Evolutionary conservation across 2,113 vertebrate genomes (phyloP).

Genomic region (Chloroceryle aenea): DNA sequence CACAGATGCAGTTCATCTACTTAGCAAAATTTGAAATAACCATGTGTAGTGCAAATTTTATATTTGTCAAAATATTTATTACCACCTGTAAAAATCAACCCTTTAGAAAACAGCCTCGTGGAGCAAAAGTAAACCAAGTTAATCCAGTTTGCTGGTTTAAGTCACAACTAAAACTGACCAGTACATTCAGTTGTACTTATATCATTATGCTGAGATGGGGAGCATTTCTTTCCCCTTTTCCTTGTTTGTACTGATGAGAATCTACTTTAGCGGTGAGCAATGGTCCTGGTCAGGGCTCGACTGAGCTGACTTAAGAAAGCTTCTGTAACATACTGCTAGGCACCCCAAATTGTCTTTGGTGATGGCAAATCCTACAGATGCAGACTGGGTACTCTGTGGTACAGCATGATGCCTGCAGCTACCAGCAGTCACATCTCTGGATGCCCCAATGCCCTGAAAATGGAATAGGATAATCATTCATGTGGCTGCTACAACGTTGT

Average conservation of each 20-base stretch:
- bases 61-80: conserved; percentile 1
- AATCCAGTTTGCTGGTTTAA: not conserved
- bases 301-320: not conserved
- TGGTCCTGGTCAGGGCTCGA: not conserved
- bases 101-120: not conserved
- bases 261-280: not conserved
- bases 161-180: not conserved
- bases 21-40: not conserved
- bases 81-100: not conserved
- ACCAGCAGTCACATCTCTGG: not conserved
- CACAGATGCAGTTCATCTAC: not conserved
- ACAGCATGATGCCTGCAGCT: not conserved
- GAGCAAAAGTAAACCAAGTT: not conserved
- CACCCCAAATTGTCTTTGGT: not conserved
- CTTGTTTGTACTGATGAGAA: not conserved
- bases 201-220: not conserved
- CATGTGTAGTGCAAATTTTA: not conserved
- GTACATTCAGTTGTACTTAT: not conserved
- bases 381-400: rapidly evolving
- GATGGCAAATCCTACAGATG: not conserved
- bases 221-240: not conserved
- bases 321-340: not conserved
- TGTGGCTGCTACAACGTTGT: not conserved
- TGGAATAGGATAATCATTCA: not conserved
- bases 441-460: not conserved